Conservation (phyloP, 2,113 vertebrate species). For the Benthochromis sp. region DNA sequence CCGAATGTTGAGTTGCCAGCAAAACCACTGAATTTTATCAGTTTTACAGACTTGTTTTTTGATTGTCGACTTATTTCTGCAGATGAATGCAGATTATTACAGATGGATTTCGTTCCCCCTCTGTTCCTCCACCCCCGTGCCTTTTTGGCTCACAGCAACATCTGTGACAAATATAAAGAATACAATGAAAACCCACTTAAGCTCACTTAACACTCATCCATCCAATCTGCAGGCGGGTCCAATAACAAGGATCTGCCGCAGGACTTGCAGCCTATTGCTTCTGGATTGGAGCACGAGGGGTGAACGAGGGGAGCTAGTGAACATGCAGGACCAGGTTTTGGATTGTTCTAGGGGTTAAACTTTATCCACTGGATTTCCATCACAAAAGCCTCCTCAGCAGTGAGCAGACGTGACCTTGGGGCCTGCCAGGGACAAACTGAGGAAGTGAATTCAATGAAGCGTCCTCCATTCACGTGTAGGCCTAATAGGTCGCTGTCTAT, state of each 20-base stretch:
- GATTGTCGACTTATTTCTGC: background rate
- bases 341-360: slow-evolving; percentile 59
- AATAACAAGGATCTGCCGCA: slow-evolving; percentile 8
- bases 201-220: slow-evolving; percentile 25
- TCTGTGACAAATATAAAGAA: slow-evolving; percentile 41
- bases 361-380: slow-evolving; percentile 67
- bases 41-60: background rate
- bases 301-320: background rate
- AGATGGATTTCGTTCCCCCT: slow-evolving; percentile 7
- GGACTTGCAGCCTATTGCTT: slow-evolving; percentile 3
- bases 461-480: slow-evolving; percentile 47
- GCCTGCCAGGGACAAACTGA: slow-evolving; percentile 49
- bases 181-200: slow-evolving; percentile 26
- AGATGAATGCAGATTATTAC: background rate
- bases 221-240: slow-evolving; percentile 10
- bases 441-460: slow-evolving; percentile 56
- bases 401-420: slow-evolving; percentile 62
- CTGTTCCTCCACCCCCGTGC: background rate
- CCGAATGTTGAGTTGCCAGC: background rate
- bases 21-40: background rate
- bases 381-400: slow-evolving; percentile 63
- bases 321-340: slow-evolving; percentile 37
- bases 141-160: background rate
- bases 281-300: background rate
- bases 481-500: slow-evolving; percentile 54